Conservation (phyloP, 1,140 invertebrate species). For the Psix sp. region DNA sequence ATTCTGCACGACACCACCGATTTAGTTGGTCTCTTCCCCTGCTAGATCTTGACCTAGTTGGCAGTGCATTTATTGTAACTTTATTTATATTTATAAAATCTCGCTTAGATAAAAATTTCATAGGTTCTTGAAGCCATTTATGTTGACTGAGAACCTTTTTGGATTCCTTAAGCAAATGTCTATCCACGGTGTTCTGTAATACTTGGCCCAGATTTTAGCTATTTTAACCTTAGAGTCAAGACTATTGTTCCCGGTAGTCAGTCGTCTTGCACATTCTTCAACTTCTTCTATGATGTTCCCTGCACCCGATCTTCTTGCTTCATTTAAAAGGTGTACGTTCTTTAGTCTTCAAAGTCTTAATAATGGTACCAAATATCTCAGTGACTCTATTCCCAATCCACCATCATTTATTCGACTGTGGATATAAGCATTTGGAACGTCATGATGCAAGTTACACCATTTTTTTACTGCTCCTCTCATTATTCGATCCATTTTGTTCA, state of each 20-base stretch:
- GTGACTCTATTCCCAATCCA: slow-evolving; percentile 51
- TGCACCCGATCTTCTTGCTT: no score
- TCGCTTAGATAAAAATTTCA: background rate
- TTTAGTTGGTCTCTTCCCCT: background rate
- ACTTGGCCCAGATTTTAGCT: background rate
- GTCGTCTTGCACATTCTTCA: no score
- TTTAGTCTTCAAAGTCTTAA: background rate
- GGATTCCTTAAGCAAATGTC: background rate
- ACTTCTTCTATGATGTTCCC: no score
- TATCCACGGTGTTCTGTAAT: background rate
- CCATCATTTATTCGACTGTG: slow-evolving; percentile 62
- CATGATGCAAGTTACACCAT: slow-evolving; percentile 63
- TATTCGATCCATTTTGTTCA: slow-evolving; percentile 13
- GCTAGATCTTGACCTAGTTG: background rate
- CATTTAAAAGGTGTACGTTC: no score
- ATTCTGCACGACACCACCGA: slow-evolving; percentile 2
- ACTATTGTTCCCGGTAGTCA: background rate
- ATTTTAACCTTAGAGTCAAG: slow-evolving; percentile 8
- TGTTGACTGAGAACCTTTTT: background rate
- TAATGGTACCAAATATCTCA: slow-evolving; percentile 6
- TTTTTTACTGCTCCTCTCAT: slow-evolving; percentile 35
- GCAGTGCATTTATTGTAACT: background rate
- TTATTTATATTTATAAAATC: slow-evolving; percentile 5
- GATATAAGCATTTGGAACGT: slow-evolving; percentile 62
- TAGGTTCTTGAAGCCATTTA: slow-evolving; percentile 4